Percentiles rank a stretch among this genome's conserved stretches.
phyloP scores from a whole-genome alignment of 2,113 vertebrate species.

The Arizona elegans region DNA sequence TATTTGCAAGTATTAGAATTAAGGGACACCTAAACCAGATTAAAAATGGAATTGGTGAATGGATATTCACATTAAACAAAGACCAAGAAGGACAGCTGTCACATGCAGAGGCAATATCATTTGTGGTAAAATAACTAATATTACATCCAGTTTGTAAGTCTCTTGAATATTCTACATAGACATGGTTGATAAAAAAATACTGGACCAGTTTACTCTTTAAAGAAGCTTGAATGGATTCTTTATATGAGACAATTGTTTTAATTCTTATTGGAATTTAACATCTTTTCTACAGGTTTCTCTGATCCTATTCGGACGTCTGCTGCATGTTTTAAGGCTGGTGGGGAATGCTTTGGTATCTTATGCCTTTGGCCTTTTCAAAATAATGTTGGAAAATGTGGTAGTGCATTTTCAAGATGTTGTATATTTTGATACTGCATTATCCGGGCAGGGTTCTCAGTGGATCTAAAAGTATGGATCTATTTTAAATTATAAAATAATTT shows the following conservation, averaged over 20 bases:
- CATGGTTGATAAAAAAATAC: background rate
- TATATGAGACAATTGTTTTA: background rate
- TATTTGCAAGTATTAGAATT: background rate
- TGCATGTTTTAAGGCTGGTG: background rate
- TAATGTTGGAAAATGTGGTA: background rate
- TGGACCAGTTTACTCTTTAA: background rate
- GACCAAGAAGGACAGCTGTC: background rate
- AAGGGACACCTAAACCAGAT: background rate
- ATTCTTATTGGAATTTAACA: background rate
- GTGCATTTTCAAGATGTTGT: background rate
- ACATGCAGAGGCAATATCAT: background rate
- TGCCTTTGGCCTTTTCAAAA: background rate
- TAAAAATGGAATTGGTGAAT: background rate
- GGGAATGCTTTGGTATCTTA: background rate
- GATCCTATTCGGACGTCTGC: background rate
- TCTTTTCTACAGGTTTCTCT: background rate
- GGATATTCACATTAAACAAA: background rate
- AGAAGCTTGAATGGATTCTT: background rate
- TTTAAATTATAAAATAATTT: background rate
- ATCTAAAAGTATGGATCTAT: background rate
- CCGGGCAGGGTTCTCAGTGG: background rate
- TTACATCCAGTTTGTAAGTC: background rate
- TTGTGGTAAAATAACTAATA: background rate
- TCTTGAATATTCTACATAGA: background rate
- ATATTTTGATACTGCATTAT: background rate